Evolutionary conservation across 2,888 invertebrate genomes (phyloP).

Genomic region (Hofmannophila pseudospretella): DNA sequence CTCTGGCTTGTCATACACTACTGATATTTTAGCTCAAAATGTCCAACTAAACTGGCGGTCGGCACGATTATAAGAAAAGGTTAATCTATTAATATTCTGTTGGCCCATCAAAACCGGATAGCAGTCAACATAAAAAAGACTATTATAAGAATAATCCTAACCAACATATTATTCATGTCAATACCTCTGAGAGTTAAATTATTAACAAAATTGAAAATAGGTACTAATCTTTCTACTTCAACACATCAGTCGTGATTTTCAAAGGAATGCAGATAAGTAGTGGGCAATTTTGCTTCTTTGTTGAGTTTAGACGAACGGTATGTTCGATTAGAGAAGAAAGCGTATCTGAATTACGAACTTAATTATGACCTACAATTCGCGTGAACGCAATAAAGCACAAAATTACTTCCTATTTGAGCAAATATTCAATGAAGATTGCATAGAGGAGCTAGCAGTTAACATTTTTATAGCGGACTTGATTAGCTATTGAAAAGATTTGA

Average conservation of each 20-base stretch:
- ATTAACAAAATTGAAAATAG: conserved; percentile 1
- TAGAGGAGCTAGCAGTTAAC: conserved; percentile 7
- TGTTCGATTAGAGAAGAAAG: conserved; percentile 44
- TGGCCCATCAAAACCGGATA: conserved; percentile 44
- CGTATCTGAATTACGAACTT: conserved; percentile 52
- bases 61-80: conserved; percentile 20
- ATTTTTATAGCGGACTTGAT: background rate
- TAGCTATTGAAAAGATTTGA: background rate
- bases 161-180: conserved; percentile 30
- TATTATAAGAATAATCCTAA: conserved; percentile 25
- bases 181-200: conserved; percentile 17
- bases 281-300: background rate
- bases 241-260: background rate
- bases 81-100: conserved; percentile 49
- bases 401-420: conserved; percentile 57
- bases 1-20: too few species aligned
- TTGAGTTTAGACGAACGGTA: conserved; percentile 4
- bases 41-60: background rate
- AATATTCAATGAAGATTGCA: conserved; percentile 35
- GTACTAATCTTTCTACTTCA: background rate
- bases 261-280: background rate
- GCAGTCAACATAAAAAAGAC: conserved; percentile 32
- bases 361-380: conserved; percentile 55
- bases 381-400: conserved; percentile 64
- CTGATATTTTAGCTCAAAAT: background rate